Percentiles rank a stretch among this genome's conserved stretches.
These are phyloP conservation scores for Meta bourneti DNA, from an alignment of 2,888 invertebrate species.

Conservation along the genomic window DNA sequence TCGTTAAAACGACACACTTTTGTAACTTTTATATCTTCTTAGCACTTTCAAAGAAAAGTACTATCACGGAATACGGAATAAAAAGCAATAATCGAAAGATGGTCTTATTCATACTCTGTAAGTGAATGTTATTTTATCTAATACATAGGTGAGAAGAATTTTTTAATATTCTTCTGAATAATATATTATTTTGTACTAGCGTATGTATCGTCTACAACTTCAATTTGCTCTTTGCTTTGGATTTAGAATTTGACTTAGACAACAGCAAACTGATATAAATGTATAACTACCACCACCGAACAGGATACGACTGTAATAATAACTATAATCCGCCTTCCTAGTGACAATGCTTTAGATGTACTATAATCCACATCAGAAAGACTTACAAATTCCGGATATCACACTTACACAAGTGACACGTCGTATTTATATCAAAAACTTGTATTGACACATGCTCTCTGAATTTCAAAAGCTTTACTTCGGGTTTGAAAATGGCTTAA, in stretches of 20 bases:
- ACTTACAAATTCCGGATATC: background rate
- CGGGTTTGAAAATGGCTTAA: too few species aligned
- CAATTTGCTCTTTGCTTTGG: slow-evolving; percentile 9
- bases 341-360: background rate
- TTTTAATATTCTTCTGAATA: slow-evolving; percentile 22
- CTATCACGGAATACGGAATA: slow-evolving; percentile 34
- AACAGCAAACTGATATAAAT: background rate
- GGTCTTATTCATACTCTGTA: slow-evolving; percentile 25
- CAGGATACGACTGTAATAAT: background rate
- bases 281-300: background rate
- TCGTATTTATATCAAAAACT: background rate
- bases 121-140: slow-evolving; percentile 41
- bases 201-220: background rate
- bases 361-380: background rate
- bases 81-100: slow-evolving; percentile 36
- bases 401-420: background rate
- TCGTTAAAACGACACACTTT: slow-evolving; percentile 29
- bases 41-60: slow-evolving; percentile 28
- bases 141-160: slow-evolving; percentile 18
- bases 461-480: too few species aligned
- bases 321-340: background rate
- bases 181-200: slow-evolving; percentile 38
- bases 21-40: slow-evolving; percentile 56
- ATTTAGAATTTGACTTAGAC: slow-evolving; percentile 29
- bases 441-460: too few species aligned